Evolutionary conservation across 2,797 vertebrate species (phyloP).

Genomic region (Lycodopsis pacificus): DNA sequence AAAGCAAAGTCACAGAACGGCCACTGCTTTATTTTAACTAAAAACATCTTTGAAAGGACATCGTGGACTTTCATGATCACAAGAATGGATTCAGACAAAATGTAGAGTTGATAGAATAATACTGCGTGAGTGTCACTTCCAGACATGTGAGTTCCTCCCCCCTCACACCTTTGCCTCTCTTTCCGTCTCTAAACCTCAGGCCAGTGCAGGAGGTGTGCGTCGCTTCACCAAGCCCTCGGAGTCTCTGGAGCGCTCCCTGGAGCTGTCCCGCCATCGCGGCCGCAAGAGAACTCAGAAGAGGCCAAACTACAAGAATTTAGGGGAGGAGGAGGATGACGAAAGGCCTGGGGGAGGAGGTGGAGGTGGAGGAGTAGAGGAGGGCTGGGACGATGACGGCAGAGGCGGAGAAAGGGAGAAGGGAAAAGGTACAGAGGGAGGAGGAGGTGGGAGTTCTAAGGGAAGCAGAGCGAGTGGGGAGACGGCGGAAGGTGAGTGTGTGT

Average conservation of each 20-base stretch:
- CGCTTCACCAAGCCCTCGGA: constrained; percentile 95
- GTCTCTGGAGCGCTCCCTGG: constrained; percentile 94
- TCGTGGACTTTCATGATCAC: background rate
- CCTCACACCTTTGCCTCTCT: background rate
- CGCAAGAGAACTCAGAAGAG: constrained; percentile 93
- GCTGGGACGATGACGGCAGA: constrained; percentile 87
- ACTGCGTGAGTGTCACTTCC: background rate
- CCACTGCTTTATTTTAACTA: background rate
- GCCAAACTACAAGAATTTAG: constrained; percentile 98
- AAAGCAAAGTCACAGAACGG: background rate
- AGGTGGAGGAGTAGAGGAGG: constrained; percentile 86
- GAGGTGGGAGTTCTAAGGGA: constrained; percentile 88
- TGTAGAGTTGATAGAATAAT: background rate
- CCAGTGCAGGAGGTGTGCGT: constrained; percentile 87
- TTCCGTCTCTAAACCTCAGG: constrained; percentile 70
- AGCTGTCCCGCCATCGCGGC: constrained; percentile 94
- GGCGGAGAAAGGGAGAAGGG: constrained; percentile 90
- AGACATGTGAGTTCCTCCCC: background rate
- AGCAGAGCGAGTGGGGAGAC: constrained; percentile 93
- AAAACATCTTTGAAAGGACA: background rate
- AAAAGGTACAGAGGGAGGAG: constrained; percentile 91
- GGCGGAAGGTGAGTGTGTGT: constrained; percentile 92
- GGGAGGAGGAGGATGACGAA: constrained; percentile 95
- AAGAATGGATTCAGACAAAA: background rate
- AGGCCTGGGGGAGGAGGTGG: constrained; percentile 83